Evolutionary conservation across 2,113 vertebrate species (phyloP).

Genomic region (Carassius carassius): DNA sequence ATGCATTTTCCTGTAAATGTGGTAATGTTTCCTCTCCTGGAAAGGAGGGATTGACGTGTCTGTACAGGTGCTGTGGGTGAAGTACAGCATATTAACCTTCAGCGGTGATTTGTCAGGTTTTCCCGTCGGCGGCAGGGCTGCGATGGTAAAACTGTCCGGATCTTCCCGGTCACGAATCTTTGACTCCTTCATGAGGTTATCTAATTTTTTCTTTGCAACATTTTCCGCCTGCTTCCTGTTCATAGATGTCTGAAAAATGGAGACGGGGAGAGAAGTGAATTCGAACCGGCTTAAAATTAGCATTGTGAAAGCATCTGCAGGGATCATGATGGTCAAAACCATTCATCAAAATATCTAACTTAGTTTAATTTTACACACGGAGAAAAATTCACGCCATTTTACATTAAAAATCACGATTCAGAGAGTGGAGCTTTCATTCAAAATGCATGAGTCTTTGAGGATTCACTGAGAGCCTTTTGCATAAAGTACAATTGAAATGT

Average conservation of each 20-base stretch:
- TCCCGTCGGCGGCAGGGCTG: slow-evolving; percentile 75
- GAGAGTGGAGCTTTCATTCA: not conserved
- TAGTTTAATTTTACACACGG: not conserved
- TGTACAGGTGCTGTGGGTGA: slow-evolving; percentile 67
- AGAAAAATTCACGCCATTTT: slow-evolving; percentile 9
- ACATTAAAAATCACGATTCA: not conserved
- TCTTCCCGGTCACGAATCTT: slow-evolving; percentile 94
- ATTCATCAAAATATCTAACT: slow-evolving; percentile 23
- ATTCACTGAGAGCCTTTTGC: not conserved
- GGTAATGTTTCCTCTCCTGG: not conserved
- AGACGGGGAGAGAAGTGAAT: slow-evolving; percentile 13
- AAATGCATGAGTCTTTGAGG: slow-evolving; percentile 11
- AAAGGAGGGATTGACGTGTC: not conserved
- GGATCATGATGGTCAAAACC: slow-evolving; percentile 5
- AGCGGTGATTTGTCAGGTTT: slow-evolving; percentile 71
- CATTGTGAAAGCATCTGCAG: not conserved
- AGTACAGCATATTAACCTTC: slow-evolving; percentile 66
- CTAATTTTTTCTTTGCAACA: slow-evolving; percentile 92
- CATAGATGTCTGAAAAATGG: slow-evolving; percentile 79
- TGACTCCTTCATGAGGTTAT: slow-evolving; percentile 94
- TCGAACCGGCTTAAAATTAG: slow-evolving; percentile 3
- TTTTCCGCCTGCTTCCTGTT: slow-evolving; percentile 92
- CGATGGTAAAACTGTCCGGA: slow-evolving; percentile 84
- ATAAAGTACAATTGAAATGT: not conserved
- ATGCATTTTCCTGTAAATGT: not conserved